phyloP scores from a whole-genome alignment of 2,888 invertebrate species.

The Nomada ferruginata region DNA sequence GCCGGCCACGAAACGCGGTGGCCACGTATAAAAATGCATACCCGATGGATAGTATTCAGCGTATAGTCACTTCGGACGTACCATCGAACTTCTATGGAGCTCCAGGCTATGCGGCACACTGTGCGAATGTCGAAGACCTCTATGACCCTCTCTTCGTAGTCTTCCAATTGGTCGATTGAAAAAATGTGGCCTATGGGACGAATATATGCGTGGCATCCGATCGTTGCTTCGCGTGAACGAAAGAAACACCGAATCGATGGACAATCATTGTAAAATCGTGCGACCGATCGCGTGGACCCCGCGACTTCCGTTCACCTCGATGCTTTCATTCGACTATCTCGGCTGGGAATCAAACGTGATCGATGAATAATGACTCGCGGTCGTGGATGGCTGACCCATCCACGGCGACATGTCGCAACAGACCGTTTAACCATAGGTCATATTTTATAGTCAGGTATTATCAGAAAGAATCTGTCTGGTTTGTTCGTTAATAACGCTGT shows the following conservation, averaged over 20 bases:
- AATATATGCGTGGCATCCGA: slow-evolving; percentile 35
- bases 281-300: background rate
- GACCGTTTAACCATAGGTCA: slow-evolving; percentile 35
- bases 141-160: slow-evolving; percentile 50
- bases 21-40: slow-evolving; percentile 50
- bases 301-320: background rate
- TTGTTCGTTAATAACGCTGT: slow-evolving; percentile 52
- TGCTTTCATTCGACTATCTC: slow-evolving; percentile 22
- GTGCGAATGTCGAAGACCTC: slow-evolving; percentile 59
- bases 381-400: slow-evolving; percentile 44
- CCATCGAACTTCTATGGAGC: slow-evolving; percentile 67
- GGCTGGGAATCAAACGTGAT: slow-evolving; percentile 30
- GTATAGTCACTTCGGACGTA: slow-evolving; percentile 47
- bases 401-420: slow-evolving; percentile 40
- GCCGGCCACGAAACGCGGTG: slow-evolving; percentile 48
- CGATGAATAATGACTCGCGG: slow-evolving; percentile 58
- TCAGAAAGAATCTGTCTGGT: slow-evolving; percentile 38
- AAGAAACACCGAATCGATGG: slow-evolving; percentile 1
- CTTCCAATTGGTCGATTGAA: slow-evolving; percentile 28
- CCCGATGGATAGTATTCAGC: slow-evolving; percentile 44
- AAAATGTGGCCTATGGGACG: slow-evolving; percentile 22
- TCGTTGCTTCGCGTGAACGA: background rate
- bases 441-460: slow-evolving; percentile 35
- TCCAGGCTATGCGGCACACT: slow-evolving; percentile 36
- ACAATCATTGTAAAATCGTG: slow-evolving; percentile 11